Evolutionary conservation across 2,797 vertebrate species (phyloP).

Genomic region (Myotis daubentonii): DNA sequence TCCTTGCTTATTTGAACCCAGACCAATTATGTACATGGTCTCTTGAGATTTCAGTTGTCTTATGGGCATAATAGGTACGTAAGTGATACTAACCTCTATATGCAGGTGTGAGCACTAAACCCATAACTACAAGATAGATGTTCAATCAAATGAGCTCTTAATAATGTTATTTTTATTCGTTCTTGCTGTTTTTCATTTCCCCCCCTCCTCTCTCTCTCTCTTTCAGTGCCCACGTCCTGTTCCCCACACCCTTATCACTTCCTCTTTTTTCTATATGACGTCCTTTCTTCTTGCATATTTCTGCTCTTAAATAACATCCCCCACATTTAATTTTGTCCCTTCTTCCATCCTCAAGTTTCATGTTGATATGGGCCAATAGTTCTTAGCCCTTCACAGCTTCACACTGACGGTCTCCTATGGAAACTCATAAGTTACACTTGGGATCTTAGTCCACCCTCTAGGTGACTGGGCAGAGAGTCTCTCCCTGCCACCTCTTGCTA

Average conservation of each 20-base stretch:
- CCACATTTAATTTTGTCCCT: neutral
- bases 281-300: neutral
- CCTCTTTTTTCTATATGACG: neutral
- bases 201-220: neutral
- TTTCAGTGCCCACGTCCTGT: neutral
- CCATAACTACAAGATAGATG: neutral
- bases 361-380: no score
- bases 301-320: neutral
- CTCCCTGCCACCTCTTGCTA: neutral
- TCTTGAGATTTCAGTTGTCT: neutral
- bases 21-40: neutral
- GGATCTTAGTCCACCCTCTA: neutral
- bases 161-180: neutral
- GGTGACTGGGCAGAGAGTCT: neutral
- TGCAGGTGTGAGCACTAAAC: neutral
- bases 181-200: neutral
- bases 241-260: neutral
- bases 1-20: neutral
- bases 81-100: neutral
- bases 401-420: neutral
- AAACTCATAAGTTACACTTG: neutral
- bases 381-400: neutral
- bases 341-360: neutral
- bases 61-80: neutral
- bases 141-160: neutral